Base-by-base conservation (phyloP, 2,113 vertebrate species). In the Vimba vimba region DNA sequence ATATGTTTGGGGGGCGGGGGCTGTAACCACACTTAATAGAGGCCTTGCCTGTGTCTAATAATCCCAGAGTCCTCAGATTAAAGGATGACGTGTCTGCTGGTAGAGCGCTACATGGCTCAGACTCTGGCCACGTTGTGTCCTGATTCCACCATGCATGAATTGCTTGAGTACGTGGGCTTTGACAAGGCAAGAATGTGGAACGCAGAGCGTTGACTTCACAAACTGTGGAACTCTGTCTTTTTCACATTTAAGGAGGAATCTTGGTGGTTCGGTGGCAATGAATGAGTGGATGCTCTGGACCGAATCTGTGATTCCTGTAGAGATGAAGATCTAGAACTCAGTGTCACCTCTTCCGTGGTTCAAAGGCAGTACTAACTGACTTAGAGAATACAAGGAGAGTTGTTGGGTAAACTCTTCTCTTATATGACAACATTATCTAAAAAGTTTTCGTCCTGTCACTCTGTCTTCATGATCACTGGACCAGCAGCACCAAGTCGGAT, bases 11-110 rank as follows among this genome's bases (percentile, higher is more conserved):
- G 12, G 78, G 33, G 13, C 6, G 7, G 12, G n/a, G 23, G 33
- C 33, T 36, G 57, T 23, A 83, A 55, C 59, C 33, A 27, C 60
- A 77, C 86, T 87, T 71, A 82, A 60, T 50, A 55, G 73, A 85
- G 59, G 74, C 60, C 69, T 43, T 15, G 52, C n/a, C 25, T 73
- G 62, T 71, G 78, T 57, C 30, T 73, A 47, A 85, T 89, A 89
- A 89, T 89, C 83, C 79, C 83, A 89, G 83, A 87, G 86, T 66
- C 52, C 73, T 85, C 21, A 85, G 88, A 87, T 89, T 89, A 87
- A 83, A 59, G 83, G 79, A 85, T 88, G 87, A 88, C 52, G 59
- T 66, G 71, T 50, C 86, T 62, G 59, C 86, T 62, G 59, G 39
- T 75, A 68, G 36, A 87, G 78, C 64, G 50, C 69, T 73, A 27